Percentiles rank a stretch among this genome's conserved stretches.
phyloP scores from a whole-genome alignment of 30 jellyfish, hydroid and myxozoan species.

The Chrysaora quinquecirrha region DNA sequence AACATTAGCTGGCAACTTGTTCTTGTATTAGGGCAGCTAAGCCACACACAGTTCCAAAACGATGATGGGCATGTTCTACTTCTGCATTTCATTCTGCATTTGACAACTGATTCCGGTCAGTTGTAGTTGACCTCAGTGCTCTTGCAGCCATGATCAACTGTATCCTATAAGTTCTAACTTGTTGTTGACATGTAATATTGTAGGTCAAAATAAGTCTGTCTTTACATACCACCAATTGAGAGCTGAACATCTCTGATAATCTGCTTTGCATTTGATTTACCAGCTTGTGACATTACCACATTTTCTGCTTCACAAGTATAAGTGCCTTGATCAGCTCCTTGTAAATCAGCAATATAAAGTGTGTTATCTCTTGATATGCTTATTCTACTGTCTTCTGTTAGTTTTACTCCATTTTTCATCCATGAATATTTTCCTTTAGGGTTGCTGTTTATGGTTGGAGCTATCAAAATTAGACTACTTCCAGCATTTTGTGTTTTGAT shows the following conservation, averaged over 20 bases:
- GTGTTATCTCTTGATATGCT: slow-evolving; percentile 55
- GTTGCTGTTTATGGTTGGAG: slow-evolving; percentile 46
- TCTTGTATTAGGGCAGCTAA: too few species aligned
- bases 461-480: slow-evolving; percentile 13
- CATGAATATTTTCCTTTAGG: slow-evolving; percentile 78
- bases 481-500: slow-evolving; percentile 31
- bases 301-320: slow-evolving; percentile 67
- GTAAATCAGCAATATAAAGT: slow-evolving; percentile 70
- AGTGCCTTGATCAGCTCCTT: slow-evolving; percentile 57
- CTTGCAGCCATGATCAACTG: too few species aligned
- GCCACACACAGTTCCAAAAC: too few species aligned
- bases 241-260: slow-evolving; percentile 14
- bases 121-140: too few species aligned
- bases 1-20: too few species aligned
- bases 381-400: slow-evolving; percentile 61
- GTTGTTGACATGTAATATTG: too few species aligned
- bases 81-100: too few species aligned
- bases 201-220: too few species aligned
- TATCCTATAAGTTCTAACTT: too few species aligned
- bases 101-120: too few species aligned
- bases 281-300: slow-evolving; percentile 52
- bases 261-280: slow-evolving; percentile 49
- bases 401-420: slow-evolving; percentile 64
- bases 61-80: too few species aligned
- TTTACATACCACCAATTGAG: slow-evolving; percentile 57